Evolutionary conservation across 2,113 vertebrate species (phyloP).

Genomic region (Nothocercus julius): DNA sequence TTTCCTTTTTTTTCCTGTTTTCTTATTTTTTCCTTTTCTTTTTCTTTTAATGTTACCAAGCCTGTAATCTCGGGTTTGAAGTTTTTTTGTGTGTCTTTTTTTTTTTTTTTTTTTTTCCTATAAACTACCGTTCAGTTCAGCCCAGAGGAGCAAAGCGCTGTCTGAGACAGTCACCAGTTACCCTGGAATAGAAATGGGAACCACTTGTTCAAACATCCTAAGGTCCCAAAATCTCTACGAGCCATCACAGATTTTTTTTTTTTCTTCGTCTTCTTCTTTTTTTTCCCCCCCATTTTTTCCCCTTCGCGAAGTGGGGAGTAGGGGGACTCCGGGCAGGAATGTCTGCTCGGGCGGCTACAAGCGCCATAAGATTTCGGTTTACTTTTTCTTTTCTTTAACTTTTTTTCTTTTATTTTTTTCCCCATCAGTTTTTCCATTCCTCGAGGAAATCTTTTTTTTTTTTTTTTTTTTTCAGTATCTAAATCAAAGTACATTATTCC

Average conservation of each 20-base stretch:
- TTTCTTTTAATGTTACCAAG: too few species aligned
- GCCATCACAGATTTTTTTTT: not conserved
- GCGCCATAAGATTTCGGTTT: constrained; percentile 52
- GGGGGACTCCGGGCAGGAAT: constrained; percentile 41
- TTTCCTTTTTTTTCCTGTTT: too few species aligned
- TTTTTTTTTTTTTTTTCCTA: not conserved
- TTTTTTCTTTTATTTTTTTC: not conserved
- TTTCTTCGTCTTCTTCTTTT: not conserved
- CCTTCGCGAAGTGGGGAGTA: not conserved
- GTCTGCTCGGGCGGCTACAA: constrained; percentile 31
- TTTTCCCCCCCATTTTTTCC: not conserved
- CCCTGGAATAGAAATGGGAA: constrained; percentile 42
- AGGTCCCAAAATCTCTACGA: constrained; percentile 39
- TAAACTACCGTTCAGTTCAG: not conserved
- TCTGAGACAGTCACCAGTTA: constrained; percentile 19
- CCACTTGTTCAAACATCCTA: constrained; percentile 64
- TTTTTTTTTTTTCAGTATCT: constrained; percentile 67
- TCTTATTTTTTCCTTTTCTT: too few species aligned
- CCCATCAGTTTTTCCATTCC: constrained; percentile 71
- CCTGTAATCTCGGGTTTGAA: not conserved
- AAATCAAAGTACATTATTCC: constrained; percentile 72
- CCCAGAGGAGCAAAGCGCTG: not conserved
- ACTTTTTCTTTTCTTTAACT: not conserved
- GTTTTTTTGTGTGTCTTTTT: not conserved
- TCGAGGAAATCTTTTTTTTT: constrained; percentile 53